Conservation (phyloP, 2,888 invertebrate genomes). For the Diarsia rubi region DNA sequence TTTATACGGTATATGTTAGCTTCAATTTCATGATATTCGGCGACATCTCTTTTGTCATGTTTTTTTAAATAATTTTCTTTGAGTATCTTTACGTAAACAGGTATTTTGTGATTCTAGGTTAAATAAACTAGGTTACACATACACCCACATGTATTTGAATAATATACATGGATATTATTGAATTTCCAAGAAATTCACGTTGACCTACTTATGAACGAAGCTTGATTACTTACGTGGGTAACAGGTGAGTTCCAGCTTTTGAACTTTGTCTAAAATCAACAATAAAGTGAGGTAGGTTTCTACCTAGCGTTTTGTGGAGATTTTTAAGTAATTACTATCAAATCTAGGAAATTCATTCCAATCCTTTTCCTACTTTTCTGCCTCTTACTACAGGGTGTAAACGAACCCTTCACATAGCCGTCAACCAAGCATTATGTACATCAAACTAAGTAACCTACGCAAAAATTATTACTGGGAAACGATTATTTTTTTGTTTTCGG, state of each 20-base stretch:
- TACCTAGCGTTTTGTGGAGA: not conserved
- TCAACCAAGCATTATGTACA: too few species aligned
- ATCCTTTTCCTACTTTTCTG: not conserved
- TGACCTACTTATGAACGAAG: not conserved
- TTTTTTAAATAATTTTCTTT: not conserved
- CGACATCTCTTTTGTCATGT: not conserved
- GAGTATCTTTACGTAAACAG: not conserved
- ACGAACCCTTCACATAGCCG: too few species aligned
- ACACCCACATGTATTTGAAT: not conserved
- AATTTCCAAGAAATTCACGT: constrained; percentile 3
- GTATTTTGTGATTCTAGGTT: not conserved
- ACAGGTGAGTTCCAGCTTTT: not conserved
- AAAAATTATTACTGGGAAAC: too few species aligned
- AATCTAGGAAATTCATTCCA: not conserved
- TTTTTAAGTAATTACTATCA: not conserved
- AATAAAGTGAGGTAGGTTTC: not conserved
- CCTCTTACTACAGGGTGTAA: not conserved
- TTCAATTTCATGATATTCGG: constrained; percentile 8
- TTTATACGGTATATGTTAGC: not conserved
- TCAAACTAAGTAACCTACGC: too few species aligned
- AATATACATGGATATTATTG: not conserved
- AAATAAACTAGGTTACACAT: not conserved
- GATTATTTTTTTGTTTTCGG: too few species aligned
- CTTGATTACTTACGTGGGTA: not conserved
- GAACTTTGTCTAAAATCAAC: not conserved